Conservation (phyloP, 2,888 invertebrate species). For the Pheosia gnoma region DNA sequence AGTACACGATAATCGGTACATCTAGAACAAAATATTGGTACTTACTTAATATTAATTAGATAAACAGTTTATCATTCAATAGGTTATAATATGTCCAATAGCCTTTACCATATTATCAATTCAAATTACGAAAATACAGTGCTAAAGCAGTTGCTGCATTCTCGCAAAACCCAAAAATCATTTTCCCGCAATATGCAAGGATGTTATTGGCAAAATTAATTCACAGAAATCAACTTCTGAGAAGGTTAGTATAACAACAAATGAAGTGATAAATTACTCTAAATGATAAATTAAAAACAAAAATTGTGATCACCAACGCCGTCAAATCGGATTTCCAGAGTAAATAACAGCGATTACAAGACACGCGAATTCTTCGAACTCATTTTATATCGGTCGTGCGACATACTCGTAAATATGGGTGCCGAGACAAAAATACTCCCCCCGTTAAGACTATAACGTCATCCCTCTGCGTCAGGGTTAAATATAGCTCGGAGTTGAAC, state of each 20-base stretch:
- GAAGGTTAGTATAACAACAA: background rate
- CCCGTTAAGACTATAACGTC: constrained; percentile 52
- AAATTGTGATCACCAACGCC: background rate
- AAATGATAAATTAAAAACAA: background rate
- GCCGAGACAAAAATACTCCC: constrained; percentile 55
- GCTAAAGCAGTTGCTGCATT: no score
- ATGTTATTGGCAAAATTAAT: background rate
- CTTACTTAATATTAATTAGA: no score
- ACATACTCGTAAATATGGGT: constrained; percentile 15
- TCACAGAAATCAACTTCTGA: background rate
- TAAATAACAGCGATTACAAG: constrained; percentile 1
- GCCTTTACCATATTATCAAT: no score
- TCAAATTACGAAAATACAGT: no score
- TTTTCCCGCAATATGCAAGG: no score
- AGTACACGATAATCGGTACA: background rate
- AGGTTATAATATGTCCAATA: no score
- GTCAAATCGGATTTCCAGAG: constrained; percentile 3
- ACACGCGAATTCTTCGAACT: constrained; percentile 11
- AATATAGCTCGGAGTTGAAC: constrained; percentile 63
- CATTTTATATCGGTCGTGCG: constrained; percentile 29
- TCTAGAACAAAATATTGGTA: background rate
- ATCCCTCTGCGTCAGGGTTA: constrained; percentile 62
- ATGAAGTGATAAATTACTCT: background rate
- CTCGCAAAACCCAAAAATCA: no score
- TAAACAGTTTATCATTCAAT: no score